Conservation (phyloP, 2,113 vertebrate genomes). For the Heptranchias perlo region DNA sequence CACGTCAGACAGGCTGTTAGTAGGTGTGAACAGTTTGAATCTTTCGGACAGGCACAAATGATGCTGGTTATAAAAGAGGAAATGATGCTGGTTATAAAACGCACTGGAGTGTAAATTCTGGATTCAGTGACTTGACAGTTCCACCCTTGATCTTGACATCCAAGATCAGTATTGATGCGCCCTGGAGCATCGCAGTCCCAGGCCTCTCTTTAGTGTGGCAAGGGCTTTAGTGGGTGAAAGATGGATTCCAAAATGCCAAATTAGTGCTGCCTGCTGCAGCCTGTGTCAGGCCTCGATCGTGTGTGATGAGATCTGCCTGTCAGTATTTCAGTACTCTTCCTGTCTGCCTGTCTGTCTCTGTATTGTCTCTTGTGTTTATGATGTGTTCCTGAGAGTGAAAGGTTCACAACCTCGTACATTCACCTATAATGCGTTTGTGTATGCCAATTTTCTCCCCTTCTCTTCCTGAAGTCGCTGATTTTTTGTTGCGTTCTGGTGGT, state of each 20-base stretch:
- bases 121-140: constrained; percentile 22
- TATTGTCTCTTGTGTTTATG: background rate
- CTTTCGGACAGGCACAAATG: constrained; percentile 8
- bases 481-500: too few species aligned
- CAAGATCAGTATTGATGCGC: constrained; percentile 3
- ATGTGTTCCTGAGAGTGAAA: background rate
- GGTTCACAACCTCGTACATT: background rate
- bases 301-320: background rate
- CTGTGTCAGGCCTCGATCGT: background rate
- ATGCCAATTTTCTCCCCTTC: background rate
- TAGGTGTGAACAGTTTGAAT: constrained; percentile 17
- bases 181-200: background rate
- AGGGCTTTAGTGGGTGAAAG: background rate
- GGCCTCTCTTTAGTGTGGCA: background rate
- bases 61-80: background rate
- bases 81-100: constrained; percentile 8
- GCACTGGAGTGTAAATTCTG: constrained; percentile 24
- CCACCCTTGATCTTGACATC: constrained; percentile 22
- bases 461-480: background rate
- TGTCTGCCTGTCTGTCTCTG: background rate
- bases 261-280: background rate
- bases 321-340: background rate
- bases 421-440: background rate
- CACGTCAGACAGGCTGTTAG: background rate
- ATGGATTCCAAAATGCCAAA: constrained; percentile 28